Conservation (phyloP, 1,140 invertebrate species). For the Orius insidiosus region DNA sequence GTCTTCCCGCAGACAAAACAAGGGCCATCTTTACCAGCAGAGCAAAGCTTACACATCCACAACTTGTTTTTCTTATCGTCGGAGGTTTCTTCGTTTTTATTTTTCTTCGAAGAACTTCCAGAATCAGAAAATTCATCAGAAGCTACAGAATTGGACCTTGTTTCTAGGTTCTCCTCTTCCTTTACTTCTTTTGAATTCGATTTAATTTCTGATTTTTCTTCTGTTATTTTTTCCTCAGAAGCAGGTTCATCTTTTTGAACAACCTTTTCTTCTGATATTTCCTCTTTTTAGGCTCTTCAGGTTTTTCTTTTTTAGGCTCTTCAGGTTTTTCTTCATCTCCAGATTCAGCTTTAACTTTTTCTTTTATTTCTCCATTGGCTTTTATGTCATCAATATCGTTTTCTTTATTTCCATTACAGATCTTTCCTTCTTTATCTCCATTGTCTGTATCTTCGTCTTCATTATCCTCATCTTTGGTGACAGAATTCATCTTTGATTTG, state of each 20-base stretch:
- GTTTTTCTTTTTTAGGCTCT: neutral
- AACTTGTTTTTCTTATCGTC: neutral
- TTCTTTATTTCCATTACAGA: conserved; percentile 20
- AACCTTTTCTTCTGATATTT: neutral
- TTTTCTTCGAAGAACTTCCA: conserved; percentile 20
- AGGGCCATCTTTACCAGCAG: conserved; percentile 26
- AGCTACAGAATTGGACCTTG: conserved; percentile 23
- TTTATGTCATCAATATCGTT: conserved; percentile 21
- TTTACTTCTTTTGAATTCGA: conserved; percentile 24
- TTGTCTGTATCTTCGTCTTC: neutral
- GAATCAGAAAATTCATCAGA: conserved; percentile 23
- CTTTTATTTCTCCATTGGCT: conserved; percentile 22
- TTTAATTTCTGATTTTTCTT: conserved; percentile 25
- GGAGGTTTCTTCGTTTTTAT: too few species aligned
- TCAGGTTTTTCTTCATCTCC: neutral
- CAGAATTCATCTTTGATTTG: neutral
- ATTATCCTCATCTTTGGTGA: too few species aligned
- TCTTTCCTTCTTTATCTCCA: conserved; percentile 25
- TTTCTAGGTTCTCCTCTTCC: conserved; percentile 25
- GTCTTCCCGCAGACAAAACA: conserved; percentile 31
- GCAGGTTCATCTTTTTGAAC: neutral
- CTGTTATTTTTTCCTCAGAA: conserved; percentile 24
- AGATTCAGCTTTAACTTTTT: conserved; percentile 24
- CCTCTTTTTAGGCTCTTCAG: too few species aligned
- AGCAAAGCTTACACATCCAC: conserved; percentile 28